Percentiles rank a stretch among this genome's conserved stretches.
These are phyloP conservation scores for Germaria angustata DNA, from an alignment of 2,888 invertebrate species.

Conservation along the genomic window DNA sequence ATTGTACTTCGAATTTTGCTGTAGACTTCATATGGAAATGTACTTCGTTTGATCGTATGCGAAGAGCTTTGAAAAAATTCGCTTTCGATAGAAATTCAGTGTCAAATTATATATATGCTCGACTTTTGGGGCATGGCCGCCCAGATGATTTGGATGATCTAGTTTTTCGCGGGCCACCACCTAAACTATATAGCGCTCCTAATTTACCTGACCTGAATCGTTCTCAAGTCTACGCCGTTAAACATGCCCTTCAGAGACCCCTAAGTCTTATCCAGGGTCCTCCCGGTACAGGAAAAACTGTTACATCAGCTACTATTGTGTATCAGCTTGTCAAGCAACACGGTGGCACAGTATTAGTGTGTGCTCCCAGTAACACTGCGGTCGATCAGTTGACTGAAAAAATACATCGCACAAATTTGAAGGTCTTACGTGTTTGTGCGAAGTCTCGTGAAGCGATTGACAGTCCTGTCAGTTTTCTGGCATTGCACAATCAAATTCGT, in stretches of 20 bases:
- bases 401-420: constrained; percentile 97
- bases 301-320: constrained; percentile 99
- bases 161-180: constrained; percentile 90
- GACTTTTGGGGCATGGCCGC: constrained; percentile 95
- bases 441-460: constrained; percentile 99
- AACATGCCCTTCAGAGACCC: constrained; percentile 97
- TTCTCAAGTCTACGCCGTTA: constrained; percentile 98
- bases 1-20: constrained; percentile 96
- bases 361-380: constrained; percentile 99
- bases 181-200: constrained; percentile 98
- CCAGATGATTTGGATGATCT: constrained; percentile 98
- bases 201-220: constrained; percentile 98
- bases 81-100: constrained; percentile 98
- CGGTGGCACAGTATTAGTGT: constrained; percentile 96
- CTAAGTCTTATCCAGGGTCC: constrained; percentile 96
- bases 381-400: constrained; percentile 99
- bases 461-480: constrained; percentile 97
- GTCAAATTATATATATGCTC: constrained; percentile 98
- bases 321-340: constrained; percentile 98
- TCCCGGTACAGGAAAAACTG: constrained; percentile 97
- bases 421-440: constrained; percentile 95
- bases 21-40: constrained; percentile 99
- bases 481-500: constrained; percentile 97
- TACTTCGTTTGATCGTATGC: constrained; percentile 99
- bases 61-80: constrained; percentile 94